Base-by-base conservation (phyloP, 1,140 invertebrate genomes). In the Dufourea novaeangliae region DNA sequence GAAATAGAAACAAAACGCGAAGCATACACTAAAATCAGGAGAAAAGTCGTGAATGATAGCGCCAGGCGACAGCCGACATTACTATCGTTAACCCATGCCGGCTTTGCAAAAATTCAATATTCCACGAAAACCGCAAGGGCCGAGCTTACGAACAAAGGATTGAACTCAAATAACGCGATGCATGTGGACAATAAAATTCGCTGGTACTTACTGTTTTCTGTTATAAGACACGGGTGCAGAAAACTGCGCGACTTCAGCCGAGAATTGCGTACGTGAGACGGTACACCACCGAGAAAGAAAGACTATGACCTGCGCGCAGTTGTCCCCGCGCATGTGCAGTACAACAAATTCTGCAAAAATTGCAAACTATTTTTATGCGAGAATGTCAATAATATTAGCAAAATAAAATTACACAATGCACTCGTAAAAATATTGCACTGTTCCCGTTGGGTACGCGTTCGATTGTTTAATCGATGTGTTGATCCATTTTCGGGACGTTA, bases 171-270 rank as follows among this genome's bases (percentile, higher is more conserved):
- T 34, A n/a, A 57, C 17, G 14, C 17, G n/a, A 41, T 0, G 2
- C 8, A 2, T 32, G n/a, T 6, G 1, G 10, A 59, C 17, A 63
- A 70, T 75, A 27, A 50, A 44, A 62, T 46, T 62, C 20, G 17
- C 27, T 52, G 32, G 46, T 88, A 90, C 89, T 90, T 85, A 90
- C 89, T 54, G 57, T 85, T 84, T 83, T 78, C 74, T 84, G 82
- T 89, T 74, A 84, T 76, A 64, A 72, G 68, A 62, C 32, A 68
- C 68, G 57, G 82, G 52, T 69, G 66, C 57, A 50, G 57, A 78
- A 83, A 88, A 82, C 78, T 78, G 57, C 62, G 79, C 75, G 73
- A 76, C 54, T 81, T 80, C 61, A 59, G 39, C 46, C 32, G 32
- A 71, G 52, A 75, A 71, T 84, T 86, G 69, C 80, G 77, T 81